Percentiles rank a stretch among this genome's conserved stretches.
Evolutionary conservation across 2,888 invertebrate species (phyloP).

Genomic region (Ormyrus labotus): DNA sequence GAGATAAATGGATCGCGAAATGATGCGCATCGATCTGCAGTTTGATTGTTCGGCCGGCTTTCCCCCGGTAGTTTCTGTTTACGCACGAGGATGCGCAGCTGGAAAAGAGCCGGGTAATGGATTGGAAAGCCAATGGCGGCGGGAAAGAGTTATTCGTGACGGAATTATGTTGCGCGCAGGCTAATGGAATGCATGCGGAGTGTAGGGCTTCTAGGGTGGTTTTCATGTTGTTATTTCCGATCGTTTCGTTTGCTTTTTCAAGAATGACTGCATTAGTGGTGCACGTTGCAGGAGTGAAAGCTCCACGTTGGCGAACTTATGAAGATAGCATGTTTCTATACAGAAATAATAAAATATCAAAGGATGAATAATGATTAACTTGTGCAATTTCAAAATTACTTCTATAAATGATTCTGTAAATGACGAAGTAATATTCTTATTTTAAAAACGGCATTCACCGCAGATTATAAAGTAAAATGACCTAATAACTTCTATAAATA

Average conservation of each 20-base stretch:
- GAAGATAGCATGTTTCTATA: too few species aligned
- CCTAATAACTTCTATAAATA: too few species aligned
- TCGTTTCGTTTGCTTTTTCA: background rate
- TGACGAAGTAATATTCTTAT: too few species aligned
- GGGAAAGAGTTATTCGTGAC: slow-evolving; percentile 18
- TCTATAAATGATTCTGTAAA: too few species aligned
- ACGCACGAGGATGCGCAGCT: background rate
- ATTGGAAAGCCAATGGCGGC: slow-evolving; percentile 16
- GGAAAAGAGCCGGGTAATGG: slow-evolving; percentile 18
- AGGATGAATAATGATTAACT: too few species aligned
- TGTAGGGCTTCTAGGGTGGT: background rate
- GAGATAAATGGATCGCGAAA: slow-evolving; percentile 49
- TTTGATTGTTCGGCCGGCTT: slow-evolving; percentile 22
- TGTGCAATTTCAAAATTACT: too few species aligned
- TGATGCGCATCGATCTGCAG: slow-evolving; percentile 31
- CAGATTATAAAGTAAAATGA: too few species aligned
- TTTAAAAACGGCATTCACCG: too few species aligned
- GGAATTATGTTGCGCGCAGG: background rate
- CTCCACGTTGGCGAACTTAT: too few species aligned
- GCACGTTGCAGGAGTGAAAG: too few species aligned
- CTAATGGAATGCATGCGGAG: slow-evolving; percentile 5
- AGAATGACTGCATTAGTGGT: too few species aligned
- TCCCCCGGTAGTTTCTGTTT: background rate
- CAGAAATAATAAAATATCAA: too few species aligned
- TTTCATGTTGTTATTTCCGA: background rate